Evolutionary conservation across 2,888 invertebrate species (phyloP).

Genomic region (Mayetiola destructor): DNA sequence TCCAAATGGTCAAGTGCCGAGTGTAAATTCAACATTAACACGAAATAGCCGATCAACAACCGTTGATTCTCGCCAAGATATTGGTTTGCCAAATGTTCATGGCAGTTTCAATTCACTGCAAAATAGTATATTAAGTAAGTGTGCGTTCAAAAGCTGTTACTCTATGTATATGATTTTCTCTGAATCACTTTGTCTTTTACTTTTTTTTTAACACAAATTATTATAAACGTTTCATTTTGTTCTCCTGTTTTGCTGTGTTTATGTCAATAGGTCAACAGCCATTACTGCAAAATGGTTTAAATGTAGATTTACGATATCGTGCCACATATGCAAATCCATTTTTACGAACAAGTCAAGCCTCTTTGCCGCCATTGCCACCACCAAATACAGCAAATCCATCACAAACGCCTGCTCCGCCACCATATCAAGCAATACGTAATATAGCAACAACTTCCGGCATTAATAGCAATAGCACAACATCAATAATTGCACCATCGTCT

Average conservation of each 20-base stretch:
- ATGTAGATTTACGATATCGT: constrained; percentile 66
- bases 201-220: too few species aligned
- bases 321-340: constrained; percentile 85
- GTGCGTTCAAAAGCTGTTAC: neutral
- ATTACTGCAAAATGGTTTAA: constrained; percentile 31
- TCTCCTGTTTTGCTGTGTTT: too few species aligned
- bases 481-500: constrained; percentile 51
- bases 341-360: constrained; percentile 49
- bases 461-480: constrained; percentile 34
- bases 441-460: constrained; percentile 22
- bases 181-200: neutral
- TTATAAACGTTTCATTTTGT: too few species aligned
- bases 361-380: constrained; percentile 39
- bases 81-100: constrained; percentile 30
- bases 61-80: constrained; percentile 28
- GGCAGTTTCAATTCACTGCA: constrained; percentile 35
- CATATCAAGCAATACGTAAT: constrained; percentile 41
- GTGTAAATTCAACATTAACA: constrained; percentile 24
- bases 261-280: constrained; percentile 30
- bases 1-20: constrained; percentile 21
- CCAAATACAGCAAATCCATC: constrained; percentile 59
- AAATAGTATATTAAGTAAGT: constrained; percentile 24
- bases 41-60: constrained; percentile 24
- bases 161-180: neutral
- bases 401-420: constrained; percentile 67